Conservation (phyloP, 2,888 invertebrate species). For the Ryuthela nishihirai region DNA sequence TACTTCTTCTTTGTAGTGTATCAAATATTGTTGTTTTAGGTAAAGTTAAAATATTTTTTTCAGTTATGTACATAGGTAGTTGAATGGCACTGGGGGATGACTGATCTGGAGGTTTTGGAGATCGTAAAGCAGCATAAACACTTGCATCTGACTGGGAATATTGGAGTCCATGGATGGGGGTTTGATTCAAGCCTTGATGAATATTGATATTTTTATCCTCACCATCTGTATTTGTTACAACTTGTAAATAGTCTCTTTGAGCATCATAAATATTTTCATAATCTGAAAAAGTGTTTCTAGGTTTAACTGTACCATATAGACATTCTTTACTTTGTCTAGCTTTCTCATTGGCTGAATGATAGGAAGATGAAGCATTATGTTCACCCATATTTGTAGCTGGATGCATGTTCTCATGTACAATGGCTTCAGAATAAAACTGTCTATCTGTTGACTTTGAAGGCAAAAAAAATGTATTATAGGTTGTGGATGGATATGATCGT, state of each 20-base stretch:
- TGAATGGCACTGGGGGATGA: neutral
- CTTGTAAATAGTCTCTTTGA: conserved; percentile 13
- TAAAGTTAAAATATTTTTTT: conserved; percentile 4
- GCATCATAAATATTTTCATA: conserved; percentile 39
- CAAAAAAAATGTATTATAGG: conserved; percentile 19
- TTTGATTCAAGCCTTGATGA: conserved; percentile 9
- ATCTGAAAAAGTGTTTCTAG: conserved; percentile 23
- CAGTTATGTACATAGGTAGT: neutral
- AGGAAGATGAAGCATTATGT: too few relatives aligned
- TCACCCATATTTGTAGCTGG: conserved; percentile 14
- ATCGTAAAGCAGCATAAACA: conserved; percentile 27
- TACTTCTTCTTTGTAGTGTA: conserved; percentile 29
- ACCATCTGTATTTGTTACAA: neutral
- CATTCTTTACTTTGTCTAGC: conserved; percentile 9
- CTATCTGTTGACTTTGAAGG: conserved; percentile 26
- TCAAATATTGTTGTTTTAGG: conserved; percentile 27
- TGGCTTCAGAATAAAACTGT: conserved; percentile 30
- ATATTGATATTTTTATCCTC: conserved; percentile 14
- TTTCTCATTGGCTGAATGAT: conserved; percentile 16
- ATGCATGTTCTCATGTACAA: conserved; percentile 21
- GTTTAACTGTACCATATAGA: conserved; percentile 25
- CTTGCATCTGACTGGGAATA: conserved; percentile 35
- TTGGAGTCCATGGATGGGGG: conserved; percentile 10
- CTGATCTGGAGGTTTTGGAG: neutral
- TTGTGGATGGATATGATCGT: conserved; percentile 25